Conservation (phyloP, 2,113 vertebrate genomes). For the Psittacara wagleri region DNA sequence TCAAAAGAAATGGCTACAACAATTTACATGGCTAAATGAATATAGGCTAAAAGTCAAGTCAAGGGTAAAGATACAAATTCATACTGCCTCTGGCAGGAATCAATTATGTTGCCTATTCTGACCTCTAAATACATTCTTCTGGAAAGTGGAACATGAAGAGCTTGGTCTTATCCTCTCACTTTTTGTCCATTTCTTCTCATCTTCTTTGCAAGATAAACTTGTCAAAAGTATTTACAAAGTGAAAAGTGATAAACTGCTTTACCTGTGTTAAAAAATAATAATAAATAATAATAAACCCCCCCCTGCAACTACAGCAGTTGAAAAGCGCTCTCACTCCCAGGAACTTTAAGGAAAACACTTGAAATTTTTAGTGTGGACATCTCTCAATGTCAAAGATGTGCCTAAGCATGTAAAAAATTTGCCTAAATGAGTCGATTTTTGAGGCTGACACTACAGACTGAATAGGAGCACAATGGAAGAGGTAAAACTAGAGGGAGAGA, state of each 20-base stretch:
- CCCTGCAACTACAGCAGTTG: not conserved
- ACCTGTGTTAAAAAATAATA: not conserved
- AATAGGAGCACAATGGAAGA: not conserved
- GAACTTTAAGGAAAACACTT: not conserved
- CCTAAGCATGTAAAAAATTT: not conserved
- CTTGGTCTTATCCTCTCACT: not conserved
- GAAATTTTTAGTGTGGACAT: not conserved
- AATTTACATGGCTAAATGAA: constrained; percentile 60
- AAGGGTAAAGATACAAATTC: constrained; percentile 69
- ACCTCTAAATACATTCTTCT: constrained; percentile 33
- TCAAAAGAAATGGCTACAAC: constrained; percentile 62
- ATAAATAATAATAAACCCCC: not conserved
- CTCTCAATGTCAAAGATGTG: not conserved
- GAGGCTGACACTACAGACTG: not conserved
- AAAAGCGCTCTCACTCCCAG: not conserved
- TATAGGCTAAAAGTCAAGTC: constrained; percentile 71
- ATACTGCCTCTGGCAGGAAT: constrained; percentile 55
- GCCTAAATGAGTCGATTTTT: not conserved
- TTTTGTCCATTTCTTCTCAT: not conserved
- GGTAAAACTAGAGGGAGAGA: not conserved
- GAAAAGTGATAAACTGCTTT: not conserved
- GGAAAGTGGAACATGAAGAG: not conserved
- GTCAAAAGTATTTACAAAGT: not conserved
- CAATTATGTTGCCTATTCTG: constrained; percentile 50
- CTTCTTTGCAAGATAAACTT: not conserved